A percentile compares a stretch with the other conserved stretches of the same genome.
Conservation (phyloP, 2,888 invertebrate species). For the Acleris literana region DNA sequence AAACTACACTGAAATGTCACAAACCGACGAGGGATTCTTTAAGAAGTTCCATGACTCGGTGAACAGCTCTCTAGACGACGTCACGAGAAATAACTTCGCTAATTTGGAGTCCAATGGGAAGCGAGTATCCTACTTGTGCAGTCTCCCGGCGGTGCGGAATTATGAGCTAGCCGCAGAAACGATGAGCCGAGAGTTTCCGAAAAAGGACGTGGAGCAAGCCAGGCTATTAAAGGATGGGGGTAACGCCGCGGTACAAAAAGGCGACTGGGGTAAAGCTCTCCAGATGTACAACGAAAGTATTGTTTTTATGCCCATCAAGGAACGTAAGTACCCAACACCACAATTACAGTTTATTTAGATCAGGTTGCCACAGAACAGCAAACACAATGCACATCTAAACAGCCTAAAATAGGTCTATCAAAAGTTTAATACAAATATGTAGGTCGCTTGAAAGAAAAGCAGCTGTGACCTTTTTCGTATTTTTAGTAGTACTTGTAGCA, state of each 20-base stretch:
- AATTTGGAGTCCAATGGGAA: constrained; percentile 85
- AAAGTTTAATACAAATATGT: too few species aligned
- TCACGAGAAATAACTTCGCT: constrained; percentile 85
- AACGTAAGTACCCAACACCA: constrained; percentile 80
- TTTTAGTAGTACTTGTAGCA: too few species aligned
- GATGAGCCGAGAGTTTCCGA: constrained; percentile 67
- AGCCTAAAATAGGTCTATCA: too few species aligned
- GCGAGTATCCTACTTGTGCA: constrained; percentile 85
- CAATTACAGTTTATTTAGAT: too few species aligned
- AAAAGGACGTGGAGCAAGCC: constrained; percentile 84
- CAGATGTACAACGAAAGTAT: constrained; percentile 88
- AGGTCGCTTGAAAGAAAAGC: too few species aligned
- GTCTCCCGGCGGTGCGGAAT: constrained; percentile 75
- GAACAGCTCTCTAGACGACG: constrained; percentile 79
- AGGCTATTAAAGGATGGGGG: constrained; percentile 87
- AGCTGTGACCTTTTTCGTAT: too few species aligned
- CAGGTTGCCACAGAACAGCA: too few species aligned
- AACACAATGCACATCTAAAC: too few species aligned
- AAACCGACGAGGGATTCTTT: constrained; percentile 80
- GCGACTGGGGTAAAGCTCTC: constrained; percentile 87
- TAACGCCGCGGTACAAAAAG: constrained; percentile 88
- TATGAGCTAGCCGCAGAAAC: constrained; percentile 74
- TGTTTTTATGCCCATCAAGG: constrained; percentile 85
- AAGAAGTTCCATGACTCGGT: constrained; percentile 86
- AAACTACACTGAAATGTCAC: constrained; percentile 56